phyloP scores from a whole-genome alignment of 2,113 vertebrate species.

The Amphiprion percula region DNA sequence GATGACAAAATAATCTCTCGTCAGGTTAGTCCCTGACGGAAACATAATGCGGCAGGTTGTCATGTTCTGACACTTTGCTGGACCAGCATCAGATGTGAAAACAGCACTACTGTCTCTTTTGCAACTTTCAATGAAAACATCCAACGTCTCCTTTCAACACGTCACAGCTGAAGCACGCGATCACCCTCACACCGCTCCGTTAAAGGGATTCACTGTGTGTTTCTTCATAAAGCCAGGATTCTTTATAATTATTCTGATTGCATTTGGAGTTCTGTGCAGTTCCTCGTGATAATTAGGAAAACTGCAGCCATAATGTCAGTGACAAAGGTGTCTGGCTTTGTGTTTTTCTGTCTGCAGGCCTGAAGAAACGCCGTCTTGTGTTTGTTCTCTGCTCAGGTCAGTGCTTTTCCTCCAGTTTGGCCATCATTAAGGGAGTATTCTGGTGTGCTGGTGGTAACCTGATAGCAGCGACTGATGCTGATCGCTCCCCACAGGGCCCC shows the following conservation, averaged over 20 bases:
- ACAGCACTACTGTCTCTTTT: neutral
- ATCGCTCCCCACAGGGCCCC: conserved; percentile 91
- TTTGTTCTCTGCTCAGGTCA: conserved; percentile 89
- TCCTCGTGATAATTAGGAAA: neutral
- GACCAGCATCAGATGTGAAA: conserved; percentile 27
- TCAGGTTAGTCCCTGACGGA: conserved; percentile 44
- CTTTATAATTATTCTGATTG: no score
- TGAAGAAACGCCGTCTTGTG: conserved; percentile 86
- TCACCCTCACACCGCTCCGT: neutral
- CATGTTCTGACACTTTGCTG: conserved; percentile 41
- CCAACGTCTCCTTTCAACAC: neutral
- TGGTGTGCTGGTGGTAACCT: conserved; percentile 91
- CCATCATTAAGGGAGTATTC: conserved; percentile 93
- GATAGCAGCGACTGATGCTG: conserved; percentile 90
- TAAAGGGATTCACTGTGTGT: no score
- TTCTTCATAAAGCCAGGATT: no score
- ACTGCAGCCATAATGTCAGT: neutral
- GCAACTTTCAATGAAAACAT: conserved; percentile 22
- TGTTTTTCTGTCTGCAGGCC: conserved; percentile 57
- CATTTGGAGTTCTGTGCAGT: no score
- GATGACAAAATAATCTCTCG: conserved; percentile 64
- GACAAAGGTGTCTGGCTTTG: conserved; percentile 40
- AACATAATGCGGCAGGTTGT: conserved; percentile 23
- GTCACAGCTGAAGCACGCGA: neutral
- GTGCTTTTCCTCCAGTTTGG: conserved; percentile 89